Conservation (phyloP, 2,888 invertebrate genomes). For the Eupithecia insigniata region DNA sequence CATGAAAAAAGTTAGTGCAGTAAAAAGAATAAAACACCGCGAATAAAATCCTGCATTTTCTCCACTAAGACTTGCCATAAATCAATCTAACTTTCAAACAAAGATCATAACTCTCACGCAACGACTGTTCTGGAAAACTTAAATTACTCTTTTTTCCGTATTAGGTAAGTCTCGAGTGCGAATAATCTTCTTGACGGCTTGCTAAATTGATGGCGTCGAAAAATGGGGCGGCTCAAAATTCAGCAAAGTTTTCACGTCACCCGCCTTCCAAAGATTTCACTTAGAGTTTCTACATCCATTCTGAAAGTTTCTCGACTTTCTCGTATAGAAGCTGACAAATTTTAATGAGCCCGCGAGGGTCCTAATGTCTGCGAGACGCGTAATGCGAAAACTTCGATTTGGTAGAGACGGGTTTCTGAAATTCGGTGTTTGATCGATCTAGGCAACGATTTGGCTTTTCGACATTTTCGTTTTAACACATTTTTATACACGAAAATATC, state of each 20-base stretch:
- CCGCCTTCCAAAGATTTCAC: conserved; percentile 71
- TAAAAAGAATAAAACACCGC: conserved; percentile 13
- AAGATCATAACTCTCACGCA: conserved; percentile 81
- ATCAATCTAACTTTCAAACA: conserved; percentile 83
- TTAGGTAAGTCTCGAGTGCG: conserved; percentile 71
- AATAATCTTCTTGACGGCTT: conserved; percentile 84
- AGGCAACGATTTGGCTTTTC: too few species aligned
- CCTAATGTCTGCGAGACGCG: conserved; percentile 79
- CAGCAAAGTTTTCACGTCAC: conserved; percentile 80
- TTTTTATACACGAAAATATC: too few species aligned
- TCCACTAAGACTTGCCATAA: conserved; percentile 68
- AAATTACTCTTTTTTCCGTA: conserved; percentile 83
- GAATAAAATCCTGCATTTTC: conserved; percentile 46
- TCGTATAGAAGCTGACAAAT: conserved; percentile 82
- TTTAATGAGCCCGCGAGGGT: conserved; percentile 83
- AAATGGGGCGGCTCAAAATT: conserved; percentile 73
- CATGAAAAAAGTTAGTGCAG: conserved; percentile 9
- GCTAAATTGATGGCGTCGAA: conserved; percentile 82
- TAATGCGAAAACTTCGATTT: conserved; percentile 80
- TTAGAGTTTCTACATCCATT: conserved; percentile 83
- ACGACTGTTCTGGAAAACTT: conserved; percentile 80
- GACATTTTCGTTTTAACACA: too few species aligned
- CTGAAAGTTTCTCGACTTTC: conserved; percentile 65
- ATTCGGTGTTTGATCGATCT: not conserved
- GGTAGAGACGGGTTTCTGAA: conserved; percentile 30